phyloP scores from a whole-genome alignment of 1,140 invertebrate genomes.

The Agrypnia vestita region DNA sequence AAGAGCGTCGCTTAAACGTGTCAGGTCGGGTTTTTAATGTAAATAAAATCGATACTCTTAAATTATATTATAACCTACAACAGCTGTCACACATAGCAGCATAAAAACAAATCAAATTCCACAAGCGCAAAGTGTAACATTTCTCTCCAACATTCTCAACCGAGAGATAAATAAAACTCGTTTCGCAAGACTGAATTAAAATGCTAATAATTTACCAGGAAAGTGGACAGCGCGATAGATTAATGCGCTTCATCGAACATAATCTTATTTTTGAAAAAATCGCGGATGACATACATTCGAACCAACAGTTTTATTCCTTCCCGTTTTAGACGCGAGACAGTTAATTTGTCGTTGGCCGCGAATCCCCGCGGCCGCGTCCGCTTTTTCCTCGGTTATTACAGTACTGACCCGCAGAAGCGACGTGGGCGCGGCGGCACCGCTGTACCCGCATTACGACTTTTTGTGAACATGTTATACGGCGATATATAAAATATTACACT shows the following conservation, averaged over 20 bases:
- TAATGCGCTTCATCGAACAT: background rate
- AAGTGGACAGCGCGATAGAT: constrained; percentile 15
- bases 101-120: no score
- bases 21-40: no score
- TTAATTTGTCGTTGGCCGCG: no score
- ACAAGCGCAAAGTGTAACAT: no score
- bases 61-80: no score
- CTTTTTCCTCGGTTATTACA: background rate
- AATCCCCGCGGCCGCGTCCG: background rate
- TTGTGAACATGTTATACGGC: background rate
- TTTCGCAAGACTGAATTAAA: background rate
- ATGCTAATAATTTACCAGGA: background rate
- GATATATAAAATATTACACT: background rate
- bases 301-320: background rate
- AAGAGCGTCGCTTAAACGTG: no score
- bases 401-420: background rate
- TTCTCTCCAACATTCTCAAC: no score
- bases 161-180: no score
- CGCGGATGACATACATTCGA: background rate
- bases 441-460: background rate
- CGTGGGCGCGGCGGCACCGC: background rate
- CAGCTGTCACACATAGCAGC: no score
- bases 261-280: background rate
- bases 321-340: background rate
- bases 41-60: no score